Conservation (phyloP, 2,113 vertebrate species). For the Pseudopodoces humilis region DNA sequence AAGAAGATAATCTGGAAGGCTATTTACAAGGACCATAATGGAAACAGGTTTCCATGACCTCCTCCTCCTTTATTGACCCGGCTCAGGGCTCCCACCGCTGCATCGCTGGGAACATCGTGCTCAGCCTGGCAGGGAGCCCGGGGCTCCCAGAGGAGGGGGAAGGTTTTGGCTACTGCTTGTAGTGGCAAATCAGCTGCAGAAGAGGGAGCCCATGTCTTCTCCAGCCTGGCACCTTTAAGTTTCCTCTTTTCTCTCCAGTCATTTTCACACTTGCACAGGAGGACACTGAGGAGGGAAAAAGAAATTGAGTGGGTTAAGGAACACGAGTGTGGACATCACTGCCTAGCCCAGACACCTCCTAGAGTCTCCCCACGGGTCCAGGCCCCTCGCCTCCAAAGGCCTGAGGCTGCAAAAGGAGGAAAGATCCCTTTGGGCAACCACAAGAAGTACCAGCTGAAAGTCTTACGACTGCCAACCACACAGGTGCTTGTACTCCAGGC, state of each 20-base stretch:
- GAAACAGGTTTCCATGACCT: constrained; percentile 24
- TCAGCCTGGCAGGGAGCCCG: neutral
- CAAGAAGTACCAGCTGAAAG: neutral
- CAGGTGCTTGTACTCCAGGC: neutral
- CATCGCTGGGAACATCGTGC: neutral
- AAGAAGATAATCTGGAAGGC: constrained; percentile 12
- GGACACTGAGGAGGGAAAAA: neutral
- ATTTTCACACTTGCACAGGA: neutral
- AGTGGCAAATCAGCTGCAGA: constrained; percentile 48
- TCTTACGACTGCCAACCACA: neutral
- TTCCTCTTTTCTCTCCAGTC: neutral
- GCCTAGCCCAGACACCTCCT: neutral
- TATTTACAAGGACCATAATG: constrained; percentile 10
- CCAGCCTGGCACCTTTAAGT: neutral
- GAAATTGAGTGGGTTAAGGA: neutral
- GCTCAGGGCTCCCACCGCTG: neutral
- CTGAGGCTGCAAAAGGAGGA: neutral
- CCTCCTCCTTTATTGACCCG: neutral
- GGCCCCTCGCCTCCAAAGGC: neutral
- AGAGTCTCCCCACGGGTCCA: neutral
- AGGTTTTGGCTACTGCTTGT: neutral
- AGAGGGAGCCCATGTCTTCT: constrained; percentile 60
- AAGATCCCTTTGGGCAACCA: neutral
- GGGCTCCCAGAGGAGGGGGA: neutral
- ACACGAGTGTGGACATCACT: neutral